These are phyloP conservation scores for Sebastes hopkinsi DNA, from an alignment of 2,797 vertebrate genomes.

Conservation along the genomic window DNA sequence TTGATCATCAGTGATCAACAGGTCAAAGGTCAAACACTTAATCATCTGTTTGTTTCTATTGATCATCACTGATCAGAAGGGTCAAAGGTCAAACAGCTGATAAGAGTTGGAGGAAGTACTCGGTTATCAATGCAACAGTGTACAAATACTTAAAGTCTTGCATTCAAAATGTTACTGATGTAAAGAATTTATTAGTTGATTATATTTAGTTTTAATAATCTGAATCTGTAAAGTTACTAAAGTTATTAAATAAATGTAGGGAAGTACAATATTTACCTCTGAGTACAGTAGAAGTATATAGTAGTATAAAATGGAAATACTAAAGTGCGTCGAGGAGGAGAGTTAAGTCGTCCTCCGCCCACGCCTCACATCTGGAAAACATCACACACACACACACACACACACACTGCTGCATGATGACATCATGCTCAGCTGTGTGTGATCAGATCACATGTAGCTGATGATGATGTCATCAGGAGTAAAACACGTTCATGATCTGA, in stretches of 20 bases:
- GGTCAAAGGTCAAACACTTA: too few species aligned
- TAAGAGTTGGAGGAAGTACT: background rate
- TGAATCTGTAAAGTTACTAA: background rate
- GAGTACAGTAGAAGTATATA: background rate
- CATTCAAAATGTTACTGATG: too few species aligned
- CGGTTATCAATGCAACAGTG: too few species aligned
- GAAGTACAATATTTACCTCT: too few species aligned
- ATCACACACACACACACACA: background rate
- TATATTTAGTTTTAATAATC: too few species aligned
- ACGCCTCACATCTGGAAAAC: constrained; percentile 46
- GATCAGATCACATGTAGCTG: background rate
- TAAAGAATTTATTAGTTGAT: too few species aligned
- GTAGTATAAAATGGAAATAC: background rate
- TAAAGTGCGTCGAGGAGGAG: background rate
- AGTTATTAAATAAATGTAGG: background rate
- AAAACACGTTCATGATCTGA: background rate
- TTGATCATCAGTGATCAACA: too few species aligned
- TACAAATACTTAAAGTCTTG: too few species aligned
- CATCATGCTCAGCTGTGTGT: constrained; percentile 42
- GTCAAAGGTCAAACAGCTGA: background rate
- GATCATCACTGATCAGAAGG: background rate
- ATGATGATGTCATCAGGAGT: constrained; percentile 8
- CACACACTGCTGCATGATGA: constrained; percentile 21
- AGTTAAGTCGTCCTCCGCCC: background rate
- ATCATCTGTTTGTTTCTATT: too few species aligned